Conservation (phyloP, 1,140 invertebrate genomes). For the Elysia chlorotica region DNA sequence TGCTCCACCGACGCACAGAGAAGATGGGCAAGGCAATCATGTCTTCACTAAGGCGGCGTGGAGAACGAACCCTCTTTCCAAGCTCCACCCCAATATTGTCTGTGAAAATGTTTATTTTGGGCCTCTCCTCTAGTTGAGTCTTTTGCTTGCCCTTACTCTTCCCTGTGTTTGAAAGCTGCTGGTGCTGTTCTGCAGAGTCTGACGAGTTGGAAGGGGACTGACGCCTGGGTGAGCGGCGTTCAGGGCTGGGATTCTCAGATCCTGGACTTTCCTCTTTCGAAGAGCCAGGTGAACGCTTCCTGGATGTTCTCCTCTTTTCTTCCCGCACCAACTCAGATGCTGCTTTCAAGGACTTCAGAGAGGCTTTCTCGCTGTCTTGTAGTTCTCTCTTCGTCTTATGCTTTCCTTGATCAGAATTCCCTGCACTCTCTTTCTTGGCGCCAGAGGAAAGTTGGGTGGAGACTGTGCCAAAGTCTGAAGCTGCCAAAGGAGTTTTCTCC, state of each 20-base stretch:
- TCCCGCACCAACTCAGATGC: conserved; percentile 11
- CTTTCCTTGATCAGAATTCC: not conserved
- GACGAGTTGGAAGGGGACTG: conserved; percentile 6
- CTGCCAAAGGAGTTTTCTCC: not conserved
- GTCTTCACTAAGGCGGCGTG: conserved; percentile 20
- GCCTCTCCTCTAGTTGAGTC: conserved; percentile 4
- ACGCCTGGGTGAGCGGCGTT: not conserved
- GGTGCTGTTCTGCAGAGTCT: not conserved
- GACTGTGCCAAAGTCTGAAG: not conserved
- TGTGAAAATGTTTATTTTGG: conserved; percentile 20
- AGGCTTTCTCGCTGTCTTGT: not conserved
- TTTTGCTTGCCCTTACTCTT: not conserved
- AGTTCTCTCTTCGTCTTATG: not conserved
- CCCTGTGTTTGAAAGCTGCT: too few species aligned
- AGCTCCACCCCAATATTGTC: conserved; percentile 14
- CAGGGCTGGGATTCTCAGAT: not conserved
- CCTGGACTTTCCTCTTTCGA: not conserved
- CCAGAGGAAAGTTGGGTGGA: too few species aligned
- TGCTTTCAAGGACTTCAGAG: conserved; percentile 15
- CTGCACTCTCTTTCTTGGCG: too few species aligned
- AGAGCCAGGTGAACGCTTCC: not conserved
- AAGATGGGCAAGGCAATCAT: conserved; percentile 23
- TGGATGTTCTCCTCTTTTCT: conserved; percentile 1
- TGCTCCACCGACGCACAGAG: conserved; percentile 13
- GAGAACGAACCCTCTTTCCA: conserved; percentile 19